Evolutionary conservation across 2,113 vertebrate genomes (phyloP).

Genomic region (Chionodraco myersi): DNA sequence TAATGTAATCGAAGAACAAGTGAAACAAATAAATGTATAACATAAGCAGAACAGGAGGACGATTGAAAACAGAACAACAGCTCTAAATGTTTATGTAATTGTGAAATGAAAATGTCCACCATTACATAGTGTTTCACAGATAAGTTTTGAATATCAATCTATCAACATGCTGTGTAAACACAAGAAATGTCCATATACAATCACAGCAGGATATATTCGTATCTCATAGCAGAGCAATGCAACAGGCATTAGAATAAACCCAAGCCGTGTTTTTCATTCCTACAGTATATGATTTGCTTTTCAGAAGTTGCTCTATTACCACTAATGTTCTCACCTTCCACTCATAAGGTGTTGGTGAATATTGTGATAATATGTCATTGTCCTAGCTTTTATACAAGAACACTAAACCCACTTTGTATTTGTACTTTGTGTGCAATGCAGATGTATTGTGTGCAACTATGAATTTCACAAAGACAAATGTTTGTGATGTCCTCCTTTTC

Average conservation of each 20-base stretch:
- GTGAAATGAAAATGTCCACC: conserved; percentile 42
- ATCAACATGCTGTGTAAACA: conserved; percentile 38
- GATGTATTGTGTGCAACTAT: neutral
- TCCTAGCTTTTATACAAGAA: neutral
- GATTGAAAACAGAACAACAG: neutral
- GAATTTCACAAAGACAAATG: neutral
- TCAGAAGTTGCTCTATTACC: conserved; percentile 19
- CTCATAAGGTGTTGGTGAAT: conserved; percentile 3
- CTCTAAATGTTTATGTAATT: conserved; percentile 21
- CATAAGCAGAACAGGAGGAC: conserved; percentile 2
- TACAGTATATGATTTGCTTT: conserved; percentile 38
- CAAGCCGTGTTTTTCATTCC: conserved; percentile 38
- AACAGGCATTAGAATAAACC: conserved; percentile 33
- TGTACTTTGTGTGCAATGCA: neutral
- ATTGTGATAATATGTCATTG: conserved; percentile 13
- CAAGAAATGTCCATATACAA: conserved; percentile 37
- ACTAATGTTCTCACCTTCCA: conserved; percentile 32
- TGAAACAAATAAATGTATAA: conserved; percentile 30
- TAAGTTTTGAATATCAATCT: conserved; percentile 48
- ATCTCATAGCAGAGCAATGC: conserved; percentile 3
- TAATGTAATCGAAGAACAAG: conserved; percentile 17
- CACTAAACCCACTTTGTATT: neutral
- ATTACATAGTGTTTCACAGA: conserved; percentile 42
- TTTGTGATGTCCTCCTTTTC: conserved; percentile 25
- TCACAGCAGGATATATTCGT: conserved; percentile 34